Evolutionary conservation across 2,797 vertebrate genomes (phyloP).

Genomic region (Acanthornis magna): DNA sequence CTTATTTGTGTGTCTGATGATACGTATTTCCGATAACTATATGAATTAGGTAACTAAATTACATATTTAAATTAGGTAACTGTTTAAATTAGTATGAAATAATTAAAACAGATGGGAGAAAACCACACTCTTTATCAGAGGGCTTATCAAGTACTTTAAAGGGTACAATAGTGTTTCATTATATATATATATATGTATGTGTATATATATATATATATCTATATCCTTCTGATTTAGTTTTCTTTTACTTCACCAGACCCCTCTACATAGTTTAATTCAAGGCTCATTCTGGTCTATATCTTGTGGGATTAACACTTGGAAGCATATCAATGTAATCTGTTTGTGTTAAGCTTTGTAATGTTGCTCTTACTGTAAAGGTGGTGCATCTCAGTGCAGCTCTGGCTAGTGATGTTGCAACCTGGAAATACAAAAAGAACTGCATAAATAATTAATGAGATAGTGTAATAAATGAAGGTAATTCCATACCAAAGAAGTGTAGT

Average conservation of each 20-base stretch:
- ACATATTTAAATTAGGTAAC: neutral
- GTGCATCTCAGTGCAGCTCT: neutral
- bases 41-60: neutral
- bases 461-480: neutral
- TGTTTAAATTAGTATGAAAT: neutral
- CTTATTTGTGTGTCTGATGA: neutral
- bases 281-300: neutral
- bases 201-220: neutral
- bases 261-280: neutral
- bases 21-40: neutral
- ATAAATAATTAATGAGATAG: slow-evolving; percentile 9
- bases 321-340: neutral
- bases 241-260: neutral
- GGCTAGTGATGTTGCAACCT: neutral
- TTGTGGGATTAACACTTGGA: neutral
- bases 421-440: neutral
- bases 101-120: neutral
- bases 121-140: neutral
- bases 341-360: neutral
- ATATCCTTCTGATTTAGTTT: neutral
- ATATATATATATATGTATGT: neutral
- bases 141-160: neutral
- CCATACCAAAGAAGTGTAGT: neutral
- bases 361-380: neutral
- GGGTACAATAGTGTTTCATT: neutral